Conservation (phyloP, 2,113 vertebrate genomes). For the Calidris pugnax region DNA sequence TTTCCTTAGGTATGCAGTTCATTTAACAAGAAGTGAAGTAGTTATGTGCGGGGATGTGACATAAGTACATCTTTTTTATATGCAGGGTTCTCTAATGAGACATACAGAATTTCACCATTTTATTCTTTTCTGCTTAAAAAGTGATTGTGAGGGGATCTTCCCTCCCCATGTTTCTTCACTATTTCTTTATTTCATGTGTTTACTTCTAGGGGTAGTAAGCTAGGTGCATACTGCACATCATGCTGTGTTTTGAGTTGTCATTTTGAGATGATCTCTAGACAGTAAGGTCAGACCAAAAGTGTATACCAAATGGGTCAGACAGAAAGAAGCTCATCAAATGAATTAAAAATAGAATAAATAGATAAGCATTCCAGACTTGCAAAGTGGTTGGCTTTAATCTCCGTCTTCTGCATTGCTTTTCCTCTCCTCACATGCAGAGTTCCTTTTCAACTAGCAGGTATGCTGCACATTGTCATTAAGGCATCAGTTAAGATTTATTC, state of each 20-base stretch:
- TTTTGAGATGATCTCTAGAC: constrained; percentile 32
- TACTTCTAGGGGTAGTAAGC: background rate
- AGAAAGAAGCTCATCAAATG: constrained; percentile 2
- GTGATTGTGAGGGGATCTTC: background rate
- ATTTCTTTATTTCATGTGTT: background rate
- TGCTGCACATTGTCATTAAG: background rate
- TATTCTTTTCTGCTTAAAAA: background rate
- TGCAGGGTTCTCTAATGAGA: background rate
- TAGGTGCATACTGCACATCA: background rate
- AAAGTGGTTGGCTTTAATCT: background rate
- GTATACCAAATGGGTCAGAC: background rate
- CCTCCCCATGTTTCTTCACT: background rate
- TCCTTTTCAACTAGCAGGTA: background rate
- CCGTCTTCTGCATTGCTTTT: background rate
- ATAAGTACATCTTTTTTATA: background rate
- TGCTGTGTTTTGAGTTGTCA: constrained; percentile 15
- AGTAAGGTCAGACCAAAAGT: constrained; percentile 28
- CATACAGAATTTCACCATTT: background rate
- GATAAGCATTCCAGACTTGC: constrained; percentile 24
- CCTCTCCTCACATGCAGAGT: background rate
- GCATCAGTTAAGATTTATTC: background rate
- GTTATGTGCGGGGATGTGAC: background rate
- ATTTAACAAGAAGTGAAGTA: constrained; percentile 5
- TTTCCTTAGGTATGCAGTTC: background rate
- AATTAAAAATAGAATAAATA: constrained; percentile 27